Evolutionary conservation across 2,797 vertebrate genomes (phyloP).

Genomic region (Pseudocheirus occidentalis): DNA sequence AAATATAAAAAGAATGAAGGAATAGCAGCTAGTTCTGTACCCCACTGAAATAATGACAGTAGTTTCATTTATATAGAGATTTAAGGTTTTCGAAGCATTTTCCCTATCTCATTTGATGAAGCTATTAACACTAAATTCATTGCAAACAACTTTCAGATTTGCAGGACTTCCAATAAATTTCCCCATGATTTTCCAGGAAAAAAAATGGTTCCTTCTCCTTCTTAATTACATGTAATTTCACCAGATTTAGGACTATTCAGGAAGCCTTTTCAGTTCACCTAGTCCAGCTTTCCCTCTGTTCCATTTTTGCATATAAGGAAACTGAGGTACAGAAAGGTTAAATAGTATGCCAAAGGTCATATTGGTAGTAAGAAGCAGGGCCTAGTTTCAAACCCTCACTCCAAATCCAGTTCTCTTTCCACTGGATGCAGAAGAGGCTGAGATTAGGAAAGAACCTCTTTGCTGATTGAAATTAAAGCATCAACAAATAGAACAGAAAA

Average conservation of each 20-base stretch:
- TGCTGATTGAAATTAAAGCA: background rate
- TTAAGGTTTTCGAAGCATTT: background rate
- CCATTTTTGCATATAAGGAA: background rate
- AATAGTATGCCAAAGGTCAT: background rate
- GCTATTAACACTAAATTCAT: background rate
- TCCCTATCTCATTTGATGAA: background rate
- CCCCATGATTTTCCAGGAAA: background rate
- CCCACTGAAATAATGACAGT: background rate
- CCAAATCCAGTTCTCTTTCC: background rate
- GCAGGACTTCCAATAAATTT: conserved; percentile 10
- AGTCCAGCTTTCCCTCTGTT: background rate
- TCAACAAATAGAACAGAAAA: background rate
- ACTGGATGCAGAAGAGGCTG: background rate
- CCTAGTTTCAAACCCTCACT: background rate
- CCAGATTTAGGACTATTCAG: background rate
- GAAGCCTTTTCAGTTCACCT: background rate
- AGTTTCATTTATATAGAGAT: background rate
- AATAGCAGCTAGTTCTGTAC: background rate
- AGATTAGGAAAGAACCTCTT: conserved; percentile 1
- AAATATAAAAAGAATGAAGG: background rate
- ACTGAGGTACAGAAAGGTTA: background rate
- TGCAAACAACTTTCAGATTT: conserved; percentile 17
- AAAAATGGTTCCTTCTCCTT: conserved; percentile 30
- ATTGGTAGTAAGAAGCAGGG: background rate
- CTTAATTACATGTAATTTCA: conserved; percentile 41